Conservation (phyloP, 2,113 vertebrate genomes). For the Aegithalos caudatus region DNA sequence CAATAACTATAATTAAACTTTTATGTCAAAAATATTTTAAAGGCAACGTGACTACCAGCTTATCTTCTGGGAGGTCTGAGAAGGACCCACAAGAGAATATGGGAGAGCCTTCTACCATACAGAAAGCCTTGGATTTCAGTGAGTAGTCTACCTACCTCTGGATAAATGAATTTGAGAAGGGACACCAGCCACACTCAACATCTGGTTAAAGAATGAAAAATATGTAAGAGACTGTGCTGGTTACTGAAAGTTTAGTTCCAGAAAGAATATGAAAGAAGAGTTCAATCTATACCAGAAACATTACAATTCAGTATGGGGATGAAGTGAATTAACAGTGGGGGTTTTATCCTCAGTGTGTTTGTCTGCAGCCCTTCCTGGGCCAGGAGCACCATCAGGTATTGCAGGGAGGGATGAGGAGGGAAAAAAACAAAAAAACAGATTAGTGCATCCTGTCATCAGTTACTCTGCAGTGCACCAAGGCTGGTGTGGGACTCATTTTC, state of each 20-base stretch:
- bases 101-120: background rate
- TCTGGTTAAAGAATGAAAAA: background rate
- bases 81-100: background rate
- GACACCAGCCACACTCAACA: background rate
- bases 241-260: background rate
- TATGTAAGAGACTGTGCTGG: background rate
- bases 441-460: background rate
- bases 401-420: background rate
- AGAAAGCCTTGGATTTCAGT: background rate
- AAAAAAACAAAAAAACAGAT: background rate
- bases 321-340: background rate
- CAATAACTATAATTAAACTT: background rate
- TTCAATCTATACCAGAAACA: background rate
- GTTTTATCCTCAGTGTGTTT: accelerated
- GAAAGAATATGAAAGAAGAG: background rate
- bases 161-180: background rate
- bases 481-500: background rate
- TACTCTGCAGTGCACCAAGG: background rate
- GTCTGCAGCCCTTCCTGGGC: background rate
- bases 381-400: background rate
- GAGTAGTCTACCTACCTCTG: background rate
- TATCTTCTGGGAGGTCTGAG: background rate
- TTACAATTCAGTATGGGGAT: background rate
- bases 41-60: background rate
- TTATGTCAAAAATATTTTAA: background rate